Percentiles rank a stretch among this genome's conserved stretches.
Conservation (phyloP, 2,888 invertebrate species). For the Fabriciana adippe region DNA sequence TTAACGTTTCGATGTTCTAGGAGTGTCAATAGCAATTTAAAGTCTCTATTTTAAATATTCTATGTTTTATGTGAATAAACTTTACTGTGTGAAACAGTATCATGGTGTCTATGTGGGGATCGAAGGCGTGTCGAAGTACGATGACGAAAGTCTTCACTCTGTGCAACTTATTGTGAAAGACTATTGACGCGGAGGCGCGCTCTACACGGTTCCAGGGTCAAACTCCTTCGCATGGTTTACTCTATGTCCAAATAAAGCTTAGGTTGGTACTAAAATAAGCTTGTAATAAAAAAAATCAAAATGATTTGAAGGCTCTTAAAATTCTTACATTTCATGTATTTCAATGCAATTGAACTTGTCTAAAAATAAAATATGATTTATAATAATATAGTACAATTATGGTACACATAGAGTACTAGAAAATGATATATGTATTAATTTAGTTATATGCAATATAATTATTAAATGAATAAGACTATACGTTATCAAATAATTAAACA, state of each 20-base stretch:
- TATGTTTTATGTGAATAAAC: neutral
- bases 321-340: neutral
- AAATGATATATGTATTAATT: no score
- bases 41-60: slow-evolving; percentile 2
- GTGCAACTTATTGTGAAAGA: slow-evolving; percentile 78
- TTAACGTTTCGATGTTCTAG: neutral
- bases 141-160: slow-evolving; percentile 74
- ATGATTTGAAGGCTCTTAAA: neutral
- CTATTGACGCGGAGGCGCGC: slow-evolving; percentile 65
- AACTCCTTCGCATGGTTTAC: slow-evolving; percentile 41
- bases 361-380: no score
- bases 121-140: slow-evolving; percentile 69
- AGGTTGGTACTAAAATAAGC: slow-evolving; percentile 2
- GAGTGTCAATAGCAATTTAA: neutral
- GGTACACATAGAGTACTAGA: no score
- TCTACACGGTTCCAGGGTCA: slow-evolving; percentile 45
- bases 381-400: no score
- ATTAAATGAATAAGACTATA: no score
- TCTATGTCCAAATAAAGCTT: slow-evolving; percentile 20
- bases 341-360: no score
- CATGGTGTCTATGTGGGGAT: slow-evolving; percentile 40
- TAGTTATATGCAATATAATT: no score
- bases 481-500: no score
- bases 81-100: slow-evolving; percentile 29
- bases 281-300: neutral